Percentiles rank a stretch among this genome's conserved stretches.
These are phyloP conservation scores for Oxyruncus cristatus DNA, from an alignment of 2,113 vertebrate species.

Conservation along the genomic window DNA sequence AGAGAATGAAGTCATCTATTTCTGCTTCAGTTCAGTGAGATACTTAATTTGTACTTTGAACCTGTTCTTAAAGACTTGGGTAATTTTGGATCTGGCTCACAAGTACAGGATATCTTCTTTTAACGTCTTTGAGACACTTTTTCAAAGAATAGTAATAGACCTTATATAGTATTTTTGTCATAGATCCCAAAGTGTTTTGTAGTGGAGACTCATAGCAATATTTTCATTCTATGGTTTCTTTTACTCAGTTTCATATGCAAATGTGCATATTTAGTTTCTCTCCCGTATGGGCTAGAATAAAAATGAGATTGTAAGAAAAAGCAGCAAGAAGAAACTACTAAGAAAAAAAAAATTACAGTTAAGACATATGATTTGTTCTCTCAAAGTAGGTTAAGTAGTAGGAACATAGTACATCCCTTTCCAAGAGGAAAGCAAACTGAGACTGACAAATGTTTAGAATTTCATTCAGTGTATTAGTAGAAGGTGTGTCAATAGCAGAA, in stretches of 20 bases:
- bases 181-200: neutral
- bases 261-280: neutral
- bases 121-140: neutral
- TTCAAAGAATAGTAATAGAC: neutral
- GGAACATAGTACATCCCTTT: neutral
- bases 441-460: neutral
- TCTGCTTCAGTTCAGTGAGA: neutral
- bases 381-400: neutral
- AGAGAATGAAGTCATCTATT: neutral
- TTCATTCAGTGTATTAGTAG: neutral
- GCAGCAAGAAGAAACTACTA: neutral
- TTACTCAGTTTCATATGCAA: neutral
- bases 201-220: neutral
- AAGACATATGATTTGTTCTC: neutral
- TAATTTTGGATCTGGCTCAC: slow-evolving; percentile 5
- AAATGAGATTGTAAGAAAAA: neutral
- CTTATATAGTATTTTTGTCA: neutral
- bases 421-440: neutral
- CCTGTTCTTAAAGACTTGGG: neutral
- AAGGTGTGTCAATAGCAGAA: neutral
- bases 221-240: neutral
- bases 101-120: neutral
- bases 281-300: neutral
- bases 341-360: neutral
- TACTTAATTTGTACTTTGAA: slow-evolving; percentile 13